Base-by-base conservation (phyloP, 2,113 vertebrate species). In the Varanus komodoensis region DNA sequence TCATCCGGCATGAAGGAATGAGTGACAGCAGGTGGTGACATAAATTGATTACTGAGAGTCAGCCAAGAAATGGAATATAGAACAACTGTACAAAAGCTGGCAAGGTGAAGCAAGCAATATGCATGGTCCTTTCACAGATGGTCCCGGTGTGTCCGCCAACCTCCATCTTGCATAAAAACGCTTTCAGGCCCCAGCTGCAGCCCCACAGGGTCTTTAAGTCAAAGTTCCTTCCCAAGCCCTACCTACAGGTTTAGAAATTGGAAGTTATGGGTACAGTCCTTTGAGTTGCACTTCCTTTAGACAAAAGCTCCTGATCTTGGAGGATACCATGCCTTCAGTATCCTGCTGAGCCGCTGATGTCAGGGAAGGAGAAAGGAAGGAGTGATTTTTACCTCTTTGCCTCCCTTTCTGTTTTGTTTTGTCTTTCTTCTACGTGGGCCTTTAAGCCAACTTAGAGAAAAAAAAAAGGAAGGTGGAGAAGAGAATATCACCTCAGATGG, bases 11-110 rank as follows among this genome's bases (percentile, higher is more conserved):
- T 83, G 69, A 81, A 73, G 23, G 25, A 54, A 29, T 71, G 52
- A 82, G 34, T 74, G 21, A 44, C n/a, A 71, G 87, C 68, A 82
- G 81, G 80, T 83, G 81, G 38, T 23, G 61, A 15, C 17, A 6
- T 44, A 48, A 75, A 61, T 17, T 57, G 71, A 83, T 83, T 83
- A 82, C 38, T 34, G 15, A 82, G 61, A 89, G 80, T 27, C 25
- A 82, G 54, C 71, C 27, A 74, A 89, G 69, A 82, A 83, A 34
- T 48, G 25, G n/a, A 64, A 34, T 83, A 32, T 27, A 48, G 69
- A 82, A 83, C 25, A 80, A 61, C 77, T 69, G 87, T 69, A 34
- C 38, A 64, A 78, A 79, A 78, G 34, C 86, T 87, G 86, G 44
- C 74, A 78, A 67, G 57, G 29, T 29, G 54, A 32, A 67, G 86